Conservation (phyloP, 2,888 invertebrate genomes). For the Malthinus flaveolus region DNA sequence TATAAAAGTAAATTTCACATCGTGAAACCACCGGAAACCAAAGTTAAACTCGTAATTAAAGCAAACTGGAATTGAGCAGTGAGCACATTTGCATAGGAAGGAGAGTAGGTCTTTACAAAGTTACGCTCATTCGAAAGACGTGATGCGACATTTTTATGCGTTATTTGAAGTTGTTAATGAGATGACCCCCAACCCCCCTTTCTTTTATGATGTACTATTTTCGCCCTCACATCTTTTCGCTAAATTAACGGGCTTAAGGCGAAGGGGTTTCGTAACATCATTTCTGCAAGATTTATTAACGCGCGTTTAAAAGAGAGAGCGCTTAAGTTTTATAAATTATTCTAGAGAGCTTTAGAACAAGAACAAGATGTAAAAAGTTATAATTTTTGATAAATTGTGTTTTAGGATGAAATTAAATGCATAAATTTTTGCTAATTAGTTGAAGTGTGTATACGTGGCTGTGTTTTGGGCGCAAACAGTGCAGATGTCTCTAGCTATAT, state of each 20-base stretch:
- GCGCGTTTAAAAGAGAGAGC: constrained; percentile 1
- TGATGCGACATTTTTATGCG: constrained; percentile 46
- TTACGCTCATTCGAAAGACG: constrained; percentile 34
- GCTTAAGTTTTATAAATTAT: constrained; percentile 7
- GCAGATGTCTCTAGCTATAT: constrained; percentile 3
- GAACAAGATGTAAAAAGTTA: not conserved
- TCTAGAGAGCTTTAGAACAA: not conserved
- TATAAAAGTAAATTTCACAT: constrained; percentile 31
- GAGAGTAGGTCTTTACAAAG: constrained; percentile 30
- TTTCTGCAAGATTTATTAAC: constrained; percentile 21
- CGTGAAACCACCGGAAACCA: constrained; percentile 35
- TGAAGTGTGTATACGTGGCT: too few relatives aligned
- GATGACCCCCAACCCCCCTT: constrained; percentile 37
- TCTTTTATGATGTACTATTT: too few relatives aligned
- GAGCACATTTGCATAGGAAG: constrained; percentile 42
- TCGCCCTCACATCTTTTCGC: not conserved
- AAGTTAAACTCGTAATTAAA: constrained; percentile 36
- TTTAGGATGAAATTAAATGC: not conserved
- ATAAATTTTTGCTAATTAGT: not conserved
- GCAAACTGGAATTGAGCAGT: constrained; percentile 37
- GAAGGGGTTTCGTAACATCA: constrained; percentile 24
- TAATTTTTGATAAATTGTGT: not conserved
- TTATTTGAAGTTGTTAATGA: constrained; percentile 44
- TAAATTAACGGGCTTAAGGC: constrained; percentile 23
- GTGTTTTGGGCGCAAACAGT: not conserved